phyloP scores from a whole-genome alignment of 2,797 vertebrate genomes.

The Carapus acus region DNA sequence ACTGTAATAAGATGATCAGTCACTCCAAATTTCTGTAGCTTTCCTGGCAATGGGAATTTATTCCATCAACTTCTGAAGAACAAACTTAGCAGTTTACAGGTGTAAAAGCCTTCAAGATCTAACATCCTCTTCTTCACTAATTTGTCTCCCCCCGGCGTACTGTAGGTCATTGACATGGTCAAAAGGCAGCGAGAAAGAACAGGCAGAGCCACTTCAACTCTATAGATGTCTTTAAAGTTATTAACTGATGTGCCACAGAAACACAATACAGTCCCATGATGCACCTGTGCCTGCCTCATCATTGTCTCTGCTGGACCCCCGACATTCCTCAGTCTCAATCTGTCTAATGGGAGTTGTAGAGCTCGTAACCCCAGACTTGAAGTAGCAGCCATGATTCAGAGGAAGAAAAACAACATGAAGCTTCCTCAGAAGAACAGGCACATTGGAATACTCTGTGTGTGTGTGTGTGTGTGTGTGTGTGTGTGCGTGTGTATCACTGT shows the following conservation, averaged over 20 bases:
- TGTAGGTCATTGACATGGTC: conserved; percentile 24
- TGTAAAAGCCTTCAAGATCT: conserved; percentile 43
- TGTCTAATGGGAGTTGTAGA: conserved; percentile 1
- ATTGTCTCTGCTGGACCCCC: not conserved
- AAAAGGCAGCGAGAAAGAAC: conserved; percentile 10
- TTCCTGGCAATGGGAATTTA: conserved; percentile 54
- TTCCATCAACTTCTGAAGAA: conserved; percentile 57
- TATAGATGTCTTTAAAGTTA: conserved; percentile 15
- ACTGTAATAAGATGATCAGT: too few species aligned
- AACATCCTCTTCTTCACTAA: conserved; percentile 2
- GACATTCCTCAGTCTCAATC: conserved; percentile 17
- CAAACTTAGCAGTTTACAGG: conserved; percentile 25
- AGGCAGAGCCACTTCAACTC: not conserved
- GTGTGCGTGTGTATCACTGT: conserved; percentile 80
- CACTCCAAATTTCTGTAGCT: conserved; percentile 5
- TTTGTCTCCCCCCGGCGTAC: too few species aligned
- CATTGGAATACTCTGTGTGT: conserved; percentile 60
- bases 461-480: conserved; percentile 29
- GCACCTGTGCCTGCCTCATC: conserved; percentile 21
- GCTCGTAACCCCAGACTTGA: conserved; percentile 30
- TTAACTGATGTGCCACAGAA: conserved; percentile 3
- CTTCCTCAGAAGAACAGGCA: conserved; percentile 64
- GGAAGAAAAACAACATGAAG: conserved; percentile 25
- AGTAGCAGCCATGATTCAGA: conserved; percentile 46
- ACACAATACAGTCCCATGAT: conserved; percentile 32